Evolutionary conservation across 2,113 vertebrate genomes (phyloP), one percentile per base, ranked within the genome.

Genomic region (Proterorhinus semilunaris): DNA sequence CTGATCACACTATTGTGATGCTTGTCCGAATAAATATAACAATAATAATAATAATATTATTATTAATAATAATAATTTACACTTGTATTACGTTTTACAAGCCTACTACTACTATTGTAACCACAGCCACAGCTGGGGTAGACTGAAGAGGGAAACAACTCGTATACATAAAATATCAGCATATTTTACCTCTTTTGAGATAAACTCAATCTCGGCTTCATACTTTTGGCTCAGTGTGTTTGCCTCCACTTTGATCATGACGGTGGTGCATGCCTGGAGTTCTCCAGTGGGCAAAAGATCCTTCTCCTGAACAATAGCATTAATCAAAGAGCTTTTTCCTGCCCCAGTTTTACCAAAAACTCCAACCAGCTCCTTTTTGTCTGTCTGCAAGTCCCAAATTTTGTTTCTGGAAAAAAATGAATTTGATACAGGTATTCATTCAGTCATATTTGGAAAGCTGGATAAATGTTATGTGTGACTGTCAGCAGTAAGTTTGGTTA

Each of bases 241-340:
- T 0, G 82, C 75, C 65, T 89, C 80, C 44, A 91, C 78, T 54
- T 86, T 77, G 16, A 87, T 88, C 54, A 89, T 66, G 72, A 83
- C 86, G 47, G 89, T 65, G 43, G 88, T 91, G 57, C 88, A 91
- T 4, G 90, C 88, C 17, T 0, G 54, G 27, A 74, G 1, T 7
- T 7, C 15, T 68, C 86, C 87, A 66, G 76, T 73, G 3, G 88
- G 88, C 36, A 91, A 46, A 21, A 87, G 66, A 8, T 77, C 7
- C 2, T 59, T 43, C 65, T 79, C 50, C 43, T 76, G 72, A 65
- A 91, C 58, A 50, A 91, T 9, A n/a, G 87, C 80, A 48, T 86
- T 91, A 21, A 91, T 87, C 50, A 91, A 44, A 21, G 80, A 83
- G 55, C 84, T 90, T 49, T 90, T 91, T 42, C 90, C 90, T 66